phyloP scores from a whole-genome alignment of 2,797 vertebrate species.

The Enteromius afrohamiltoni region DNA sequence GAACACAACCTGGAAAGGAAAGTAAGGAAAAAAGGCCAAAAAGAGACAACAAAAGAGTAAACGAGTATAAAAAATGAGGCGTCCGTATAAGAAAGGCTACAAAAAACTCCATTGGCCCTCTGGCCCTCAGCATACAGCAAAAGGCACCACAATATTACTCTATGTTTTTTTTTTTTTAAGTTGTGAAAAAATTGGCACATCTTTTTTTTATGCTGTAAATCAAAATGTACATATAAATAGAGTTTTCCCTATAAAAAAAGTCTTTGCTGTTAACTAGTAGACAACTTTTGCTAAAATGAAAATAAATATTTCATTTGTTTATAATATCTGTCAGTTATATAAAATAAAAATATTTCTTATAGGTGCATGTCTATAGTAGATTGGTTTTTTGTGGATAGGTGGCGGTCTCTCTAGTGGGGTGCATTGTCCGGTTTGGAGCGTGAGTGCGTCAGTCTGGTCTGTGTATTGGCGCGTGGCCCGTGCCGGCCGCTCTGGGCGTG shows the following conservation, averaged over 20 bases:
- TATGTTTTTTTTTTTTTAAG: conserved; percentile 86
- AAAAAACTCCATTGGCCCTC: conserved; percentile 93
- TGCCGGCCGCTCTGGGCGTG: conserved; percentile 86
- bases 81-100: conserved; percentile 92
- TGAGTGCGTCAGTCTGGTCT: conserved; percentile 84
- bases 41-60: conserved; percentile 74
- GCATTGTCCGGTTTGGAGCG: conserved; percentile 87
- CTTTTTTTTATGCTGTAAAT: conserved; percentile 96
- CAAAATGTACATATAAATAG: conserved; percentile 99
- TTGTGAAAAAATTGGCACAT: conserved; percentile 99
- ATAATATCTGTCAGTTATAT: conserved; percentile 99
- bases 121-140: conserved; percentile 91
- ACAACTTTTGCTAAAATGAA: conserved; percentile 99
- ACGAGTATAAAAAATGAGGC: conserved; percentile 86
- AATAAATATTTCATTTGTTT: conserved; percentile 99
- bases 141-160: conserved; percentile 94
- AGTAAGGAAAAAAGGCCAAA: conserved; percentile 68
- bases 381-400: conserved; percentile 63
- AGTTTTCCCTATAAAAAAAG: conserved; percentile 99
- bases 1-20: conserved; percentile 73
- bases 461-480: conserved; percentile 78
- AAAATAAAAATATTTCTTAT: conserved; percentile 99
- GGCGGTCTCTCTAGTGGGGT: conserved; percentile 80
- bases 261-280: conserved; percentile 99
- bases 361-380: conserved; percentile 88